These are phyloP conservation scores for Hypsopygia costalis DNA, from an alignment of 2,888 invertebrate species.

Conservation along the genomic window DNA sequence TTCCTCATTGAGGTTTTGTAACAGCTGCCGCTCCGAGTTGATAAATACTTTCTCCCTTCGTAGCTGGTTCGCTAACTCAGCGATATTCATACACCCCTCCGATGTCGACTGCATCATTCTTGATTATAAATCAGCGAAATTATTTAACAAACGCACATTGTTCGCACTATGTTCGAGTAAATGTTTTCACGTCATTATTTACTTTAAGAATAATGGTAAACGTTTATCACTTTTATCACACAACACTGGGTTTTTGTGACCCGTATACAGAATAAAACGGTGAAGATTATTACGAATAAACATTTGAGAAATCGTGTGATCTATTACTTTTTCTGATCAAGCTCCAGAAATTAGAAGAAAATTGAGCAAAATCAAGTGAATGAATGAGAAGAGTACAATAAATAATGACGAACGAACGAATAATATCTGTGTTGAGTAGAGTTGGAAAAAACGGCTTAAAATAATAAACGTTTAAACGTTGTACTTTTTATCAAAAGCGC, in stretches of 20 bases:
- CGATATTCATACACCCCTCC: slow-evolving; percentile 72
- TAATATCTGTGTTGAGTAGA: too few relatives aligned
- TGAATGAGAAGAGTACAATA: too few relatives aligned
- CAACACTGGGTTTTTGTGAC: neutral
- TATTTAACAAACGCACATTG: slow-evolving; percentile 38
- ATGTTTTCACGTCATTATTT: slow-evolving; percentile 48
- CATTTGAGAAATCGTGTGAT: too few relatives aligned
- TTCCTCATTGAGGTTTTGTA: slow-evolving; percentile 88
- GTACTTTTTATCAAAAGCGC: too few relatives aligned
- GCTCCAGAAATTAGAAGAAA: too few relatives aligned
- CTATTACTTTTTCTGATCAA: neutral
- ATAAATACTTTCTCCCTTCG: slow-evolving; percentile 93
- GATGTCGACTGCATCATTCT: slow-evolving; percentile 71
- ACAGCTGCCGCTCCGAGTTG: slow-evolving; percentile 90
- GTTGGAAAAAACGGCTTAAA: too few relatives aligned
- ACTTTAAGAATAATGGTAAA: slow-evolving; percentile 29
- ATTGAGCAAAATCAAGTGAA: neutral
- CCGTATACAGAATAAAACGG: too few relatives aligned
- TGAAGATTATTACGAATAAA: too few relatives aligned
- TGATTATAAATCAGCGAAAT: slow-evolving; percentile 13
- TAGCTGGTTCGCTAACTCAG: slow-evolving; percentile 81
- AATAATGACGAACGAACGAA: too few relatives aligned
- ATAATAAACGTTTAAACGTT: too few relatives aligned
- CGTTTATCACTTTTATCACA: slow-evolving; percentile 2
- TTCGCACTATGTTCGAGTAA: slow-evolving; percentile 26